Percentiles rank a stretch among this genome's conserved stretches.
phyloP scores from a whole-genome alignment of 2,888 invertebrate species.

The Rhogogaster chlorosoma region DNA sequence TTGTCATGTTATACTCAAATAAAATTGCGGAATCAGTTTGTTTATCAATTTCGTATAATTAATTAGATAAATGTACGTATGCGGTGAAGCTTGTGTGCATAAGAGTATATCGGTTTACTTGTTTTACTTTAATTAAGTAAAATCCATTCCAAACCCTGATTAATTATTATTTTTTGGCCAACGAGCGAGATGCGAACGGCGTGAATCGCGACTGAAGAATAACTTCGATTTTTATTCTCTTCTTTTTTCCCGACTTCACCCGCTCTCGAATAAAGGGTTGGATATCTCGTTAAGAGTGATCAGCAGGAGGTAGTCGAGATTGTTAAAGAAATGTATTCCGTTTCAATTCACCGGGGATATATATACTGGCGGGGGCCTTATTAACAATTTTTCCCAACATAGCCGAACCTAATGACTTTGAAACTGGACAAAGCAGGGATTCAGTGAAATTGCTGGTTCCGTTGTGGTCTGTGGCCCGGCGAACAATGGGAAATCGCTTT shows the following conservation, averaged over 20 bases:
- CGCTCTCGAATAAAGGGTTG: conserved; percentile 19
- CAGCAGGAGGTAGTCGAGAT: not conserved
- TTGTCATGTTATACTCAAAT: not conserved
- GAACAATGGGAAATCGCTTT: conserved; percentile 1
- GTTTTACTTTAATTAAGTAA: not conserved
- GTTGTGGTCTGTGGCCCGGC: not conserved
- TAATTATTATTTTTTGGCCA: conserved; percentile 22
- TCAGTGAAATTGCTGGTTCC: not conserved
- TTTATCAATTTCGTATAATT: not conserved
- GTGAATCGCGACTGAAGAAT: conserved; percentile 27
- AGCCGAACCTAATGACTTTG: not conserved
- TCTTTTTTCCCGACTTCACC: not conserved
- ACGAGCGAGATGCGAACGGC: too few species aligned
- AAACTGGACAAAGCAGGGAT: not conserved
- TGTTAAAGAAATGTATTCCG: conserved; percentile 29
- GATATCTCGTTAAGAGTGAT: conserved; percentile 22
- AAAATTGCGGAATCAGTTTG: not conserved
- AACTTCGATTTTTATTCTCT: not conserved
- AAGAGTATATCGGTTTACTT: not conserved
- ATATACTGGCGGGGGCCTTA: not conserved
- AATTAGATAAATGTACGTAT: too few species aligned
- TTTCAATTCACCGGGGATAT: not conserved
- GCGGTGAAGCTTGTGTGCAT: too few species aligned
- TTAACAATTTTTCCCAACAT: not conserved
- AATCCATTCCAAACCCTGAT: not conserved